Evolutionary conservation across 2,113 vertebrate genomes (phyloP).

Genomic region (Phalacrocorax brasilianus): DNA sequence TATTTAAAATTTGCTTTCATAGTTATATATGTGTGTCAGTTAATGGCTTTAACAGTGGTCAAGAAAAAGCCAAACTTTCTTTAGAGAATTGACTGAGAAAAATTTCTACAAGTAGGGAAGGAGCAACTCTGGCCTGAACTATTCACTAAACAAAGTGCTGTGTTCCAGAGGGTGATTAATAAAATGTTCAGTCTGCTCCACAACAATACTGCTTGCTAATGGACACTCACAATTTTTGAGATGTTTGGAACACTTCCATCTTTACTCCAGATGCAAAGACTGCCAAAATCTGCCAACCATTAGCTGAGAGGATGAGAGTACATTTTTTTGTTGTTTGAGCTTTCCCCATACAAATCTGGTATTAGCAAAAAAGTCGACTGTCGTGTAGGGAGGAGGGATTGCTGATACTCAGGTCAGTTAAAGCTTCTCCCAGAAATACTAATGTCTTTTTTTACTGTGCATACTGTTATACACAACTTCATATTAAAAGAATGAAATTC

Average conservation of each 20-base stretch:
- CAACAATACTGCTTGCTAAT: not conserved
- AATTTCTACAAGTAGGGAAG: not conserved
- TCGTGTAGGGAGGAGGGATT: not conserved
- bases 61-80: not conserved
- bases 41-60: not conserved
- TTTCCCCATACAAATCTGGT: not conserved
- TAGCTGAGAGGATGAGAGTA: not conserved
- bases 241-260: not conserved
- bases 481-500: not conserved
- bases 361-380: not conserved
- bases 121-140: not conserved
- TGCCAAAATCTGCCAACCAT: not conserved
- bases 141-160: not conserved
- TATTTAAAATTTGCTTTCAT: not conserved
- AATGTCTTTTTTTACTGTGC: not conserved
- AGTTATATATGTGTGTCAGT: not conserved
- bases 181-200: not conserved
- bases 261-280: not conserved
- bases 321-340: not conserved
- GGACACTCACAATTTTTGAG: not conserved
- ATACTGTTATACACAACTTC: not conserved
- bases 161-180: not conserved
- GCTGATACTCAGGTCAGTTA: not conserved
- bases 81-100: not conserved
- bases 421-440: not conserved